Percentiles rank a stretch among this genome's conserved stretches.
These are phyloP conservation scores for Malurus elegans DNA, from an alignment of 2,113 vertebrate genomes.

Conservation along the genomic window DNA sequence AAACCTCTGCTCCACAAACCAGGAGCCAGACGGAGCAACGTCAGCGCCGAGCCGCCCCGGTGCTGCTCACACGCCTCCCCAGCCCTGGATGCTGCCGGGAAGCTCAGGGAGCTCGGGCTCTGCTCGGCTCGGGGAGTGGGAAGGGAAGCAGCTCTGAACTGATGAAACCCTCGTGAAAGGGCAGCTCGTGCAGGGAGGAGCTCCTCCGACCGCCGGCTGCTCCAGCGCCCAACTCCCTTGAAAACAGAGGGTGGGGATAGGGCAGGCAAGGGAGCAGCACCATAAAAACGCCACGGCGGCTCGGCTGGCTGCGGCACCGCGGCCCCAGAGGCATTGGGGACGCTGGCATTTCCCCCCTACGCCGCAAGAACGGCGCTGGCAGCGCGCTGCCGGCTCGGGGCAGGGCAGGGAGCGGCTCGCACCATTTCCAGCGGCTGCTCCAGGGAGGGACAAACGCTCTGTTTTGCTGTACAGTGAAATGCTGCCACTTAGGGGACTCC, in stretches of 20 bases:
- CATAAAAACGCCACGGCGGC: constrained; percentile 66
- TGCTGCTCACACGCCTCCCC: background rate
- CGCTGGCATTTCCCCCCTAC: constrained; percentile 11
- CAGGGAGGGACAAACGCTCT: constrained; percentile 19
- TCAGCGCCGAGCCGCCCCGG: background rate
- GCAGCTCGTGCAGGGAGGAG: constrained; percentile 51
- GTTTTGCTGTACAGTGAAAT: constrained; percentile 50
- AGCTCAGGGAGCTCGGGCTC: background rate
- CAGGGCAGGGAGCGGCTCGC: constrained; percentile 62
- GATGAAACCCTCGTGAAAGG: constrained; percentile 6
- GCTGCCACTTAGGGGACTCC: constrained; percentile 64
- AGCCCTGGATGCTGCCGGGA: background rate
- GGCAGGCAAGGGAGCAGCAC: constrained; percentile 47
- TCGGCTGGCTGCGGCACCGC: constrained; percentile 29
- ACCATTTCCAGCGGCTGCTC: constrained; percentile 60
- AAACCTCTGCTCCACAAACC: constrained; percentile 18
- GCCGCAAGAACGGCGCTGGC: constrained; percentile 66
- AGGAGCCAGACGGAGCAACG: background rate
- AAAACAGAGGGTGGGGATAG: constrained; percentile 67
- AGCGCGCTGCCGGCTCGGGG: constrained; percentile 24
- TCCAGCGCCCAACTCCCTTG: constrained; percentile 43
- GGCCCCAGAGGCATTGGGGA: constrained; percentile 52
- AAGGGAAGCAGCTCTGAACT: constrained; percentile 54
- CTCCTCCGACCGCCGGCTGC: background rate
- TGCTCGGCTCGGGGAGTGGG: background rate